Percentiles rank a stretch among this genome's conserved stretches.
Conservation (phyloP, 2,797 vertebrate species). For the Heliangelus exortis region DNA sequence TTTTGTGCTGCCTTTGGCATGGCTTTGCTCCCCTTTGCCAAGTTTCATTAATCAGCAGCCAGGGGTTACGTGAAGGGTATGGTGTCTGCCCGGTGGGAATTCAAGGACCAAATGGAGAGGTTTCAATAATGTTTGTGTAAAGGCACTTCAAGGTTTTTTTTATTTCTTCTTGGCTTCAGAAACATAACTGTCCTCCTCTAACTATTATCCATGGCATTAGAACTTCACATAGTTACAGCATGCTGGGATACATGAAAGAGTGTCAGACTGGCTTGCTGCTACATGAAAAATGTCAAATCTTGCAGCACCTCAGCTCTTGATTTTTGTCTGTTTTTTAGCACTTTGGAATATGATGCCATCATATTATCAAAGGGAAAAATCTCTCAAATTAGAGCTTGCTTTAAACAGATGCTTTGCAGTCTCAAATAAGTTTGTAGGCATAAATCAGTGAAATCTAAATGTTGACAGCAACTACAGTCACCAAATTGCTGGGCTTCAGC, state of each 20-base stretch:
- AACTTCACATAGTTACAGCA: slow-evolving; percentile 21
- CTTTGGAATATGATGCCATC: slow-evolving; percentile 29
- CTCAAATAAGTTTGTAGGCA: slow-evolving; percentile 7
- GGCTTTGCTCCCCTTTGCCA: slow-evolving; percentile 27
- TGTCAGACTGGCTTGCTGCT: slow-evolving; percentile 58
- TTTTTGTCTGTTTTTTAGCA: slow-evolving; percentile 53
- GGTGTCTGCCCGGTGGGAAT: slow-evolving; percentile 16
- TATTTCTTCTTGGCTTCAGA: slow-evolving; percentile 2
- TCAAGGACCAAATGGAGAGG: slow-evolving; percentile 21
- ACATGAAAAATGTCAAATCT: slow-evolving; percentile 57
- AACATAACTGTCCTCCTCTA: slow-evolving; percentile 16
- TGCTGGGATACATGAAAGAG: neutral
- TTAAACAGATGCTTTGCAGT: slow-evolving; percentile 32
- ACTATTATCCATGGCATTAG: slow-evolving; percentile 40
- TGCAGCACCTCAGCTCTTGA: slow-evolving; percentile 16
- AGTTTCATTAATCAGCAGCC: slow-evolving; percentile 58
- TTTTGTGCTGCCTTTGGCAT: slow-evolving; percentile 60
- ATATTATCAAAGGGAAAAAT: slow-evolving; percentile 47
- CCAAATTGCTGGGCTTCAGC: neutral
- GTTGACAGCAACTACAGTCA: neutral
- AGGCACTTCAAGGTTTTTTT: neutral
- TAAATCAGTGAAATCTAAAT: neutral
- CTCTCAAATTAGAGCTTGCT: slow-evolving; percentile 47
- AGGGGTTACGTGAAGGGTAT: slow-evolving; percentile 42
- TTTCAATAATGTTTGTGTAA: slow-evolving; percentile 26